Evolutionary conservation across 2,113 vertebrate species (phyloP).

Genomic region (Anhinga anhinga): DNA sequence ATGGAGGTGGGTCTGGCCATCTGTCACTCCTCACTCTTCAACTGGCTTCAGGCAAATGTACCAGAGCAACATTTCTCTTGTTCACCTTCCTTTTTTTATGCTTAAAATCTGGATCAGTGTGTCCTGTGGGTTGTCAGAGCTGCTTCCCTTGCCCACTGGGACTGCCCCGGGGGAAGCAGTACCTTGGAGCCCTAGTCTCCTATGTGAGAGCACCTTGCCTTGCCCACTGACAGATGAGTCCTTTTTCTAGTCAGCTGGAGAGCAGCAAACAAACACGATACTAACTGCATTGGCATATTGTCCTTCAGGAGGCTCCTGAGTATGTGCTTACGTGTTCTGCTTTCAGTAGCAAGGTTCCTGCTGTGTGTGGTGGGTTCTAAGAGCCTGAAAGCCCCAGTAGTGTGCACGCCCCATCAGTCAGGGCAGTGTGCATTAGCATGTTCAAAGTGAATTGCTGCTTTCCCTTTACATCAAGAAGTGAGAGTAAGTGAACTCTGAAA

Average conservation of each 20-base stretch:
- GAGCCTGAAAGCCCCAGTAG: not conserved
- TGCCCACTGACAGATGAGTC: not conserved
- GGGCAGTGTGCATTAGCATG: rapidly evolving
- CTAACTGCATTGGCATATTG: not conserved
- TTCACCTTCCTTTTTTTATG: not conserved
- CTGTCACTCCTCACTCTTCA: not conserved
- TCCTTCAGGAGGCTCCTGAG: not conserved
- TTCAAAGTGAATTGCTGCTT: not conserved
- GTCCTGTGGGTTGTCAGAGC: not conserved
- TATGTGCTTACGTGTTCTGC: rapidly evolving
- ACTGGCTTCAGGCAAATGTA: not conserved
- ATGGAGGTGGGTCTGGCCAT: slow-evolving; percentile 79
- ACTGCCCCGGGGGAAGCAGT: not conserved
- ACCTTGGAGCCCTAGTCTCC: not conserved
- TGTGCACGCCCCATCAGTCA: rapidly evolving
- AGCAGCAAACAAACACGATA: not conserved
- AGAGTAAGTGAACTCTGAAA: not conserved
- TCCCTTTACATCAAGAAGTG: not conserved
- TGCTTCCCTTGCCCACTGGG: not conserved
- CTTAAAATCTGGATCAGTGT: not conserved
- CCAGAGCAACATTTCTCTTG: not conserved
- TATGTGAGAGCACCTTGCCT: not conserved
- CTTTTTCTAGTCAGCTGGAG: not conserved
- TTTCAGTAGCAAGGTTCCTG: not conserved
- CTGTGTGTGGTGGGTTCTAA: not conserved